These are phyloP conservation scores for Schizotus pectinicornis DNA, from an alignment of 2,888 invertebrate species.

Conservation along the genomic window DNA sequence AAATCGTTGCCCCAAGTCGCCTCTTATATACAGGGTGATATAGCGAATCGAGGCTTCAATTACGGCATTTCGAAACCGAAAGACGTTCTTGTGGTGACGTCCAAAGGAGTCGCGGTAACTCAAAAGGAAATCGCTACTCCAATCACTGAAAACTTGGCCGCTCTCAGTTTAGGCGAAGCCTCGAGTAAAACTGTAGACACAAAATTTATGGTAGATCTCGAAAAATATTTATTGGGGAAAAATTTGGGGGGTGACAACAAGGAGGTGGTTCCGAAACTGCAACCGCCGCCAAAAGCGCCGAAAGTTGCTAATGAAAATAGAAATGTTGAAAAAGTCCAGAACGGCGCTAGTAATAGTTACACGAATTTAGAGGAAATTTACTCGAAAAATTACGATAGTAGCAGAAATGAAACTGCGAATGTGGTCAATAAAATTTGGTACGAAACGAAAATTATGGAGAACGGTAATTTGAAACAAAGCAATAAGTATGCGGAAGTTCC, in stretches of 20 bases:
- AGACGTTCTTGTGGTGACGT: conserved; percentile 33
- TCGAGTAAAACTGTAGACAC: conserved; percentile 50
- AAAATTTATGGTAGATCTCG: conserved; percentile 70
- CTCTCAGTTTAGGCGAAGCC: conserved; percentile 36
- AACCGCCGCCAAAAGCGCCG: conserved; percentile 58
- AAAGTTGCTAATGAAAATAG: conserved; percentile 12
- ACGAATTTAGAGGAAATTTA: conserved; percentile 38
- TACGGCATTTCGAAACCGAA: conserved; percentile 21
- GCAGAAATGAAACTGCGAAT: conserved; percentile 52
- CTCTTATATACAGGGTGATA: conserved; percentile 41
- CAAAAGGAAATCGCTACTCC: conserved; percentile 27
- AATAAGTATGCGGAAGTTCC: conserved; percentile 28
- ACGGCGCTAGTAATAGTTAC: conserved; percentile 37
- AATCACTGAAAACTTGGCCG: conserved; percentile 23
- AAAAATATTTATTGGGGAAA: conserved; percentile 62
- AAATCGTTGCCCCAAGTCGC: neutral
- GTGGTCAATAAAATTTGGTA: conserved; percentile 63
- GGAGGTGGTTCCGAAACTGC: conserved; percentile 53
- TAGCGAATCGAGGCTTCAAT: conserved; percentile 41
- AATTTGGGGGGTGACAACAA: conserved; percentile 37
- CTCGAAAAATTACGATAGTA: conserved; percentile 32
- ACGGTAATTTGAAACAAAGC: conserved; percentile 40
- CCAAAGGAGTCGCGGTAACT: conserved; percentile 33
- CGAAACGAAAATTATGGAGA: conserved; percentile 49
- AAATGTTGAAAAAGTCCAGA: conserved; percentile 50